A percentile compares a stretch with the other conserved stretches of the same genome.
Evolutionary conservation across 2,113 vertebrate species (phyloP).

Genomic region (Neogale vison): DNA sequence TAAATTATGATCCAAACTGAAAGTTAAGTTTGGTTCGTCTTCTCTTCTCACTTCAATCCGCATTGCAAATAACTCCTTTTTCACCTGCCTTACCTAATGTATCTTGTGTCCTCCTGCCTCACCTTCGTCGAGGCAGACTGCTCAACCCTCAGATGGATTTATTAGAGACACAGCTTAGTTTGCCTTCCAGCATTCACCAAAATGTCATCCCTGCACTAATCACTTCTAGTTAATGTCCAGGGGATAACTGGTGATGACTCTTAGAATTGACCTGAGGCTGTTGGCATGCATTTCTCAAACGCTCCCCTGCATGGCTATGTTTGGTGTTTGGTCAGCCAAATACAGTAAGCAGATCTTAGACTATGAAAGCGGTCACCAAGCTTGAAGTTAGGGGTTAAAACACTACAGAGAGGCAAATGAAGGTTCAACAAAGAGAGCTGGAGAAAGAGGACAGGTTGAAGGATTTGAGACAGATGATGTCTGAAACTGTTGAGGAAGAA

Average conservation of each 20-base stretch:
- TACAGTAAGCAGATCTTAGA: background rate
- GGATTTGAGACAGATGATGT: background rate
- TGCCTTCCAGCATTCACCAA: background rate
- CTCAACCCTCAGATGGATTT: background rate
- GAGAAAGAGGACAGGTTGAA: background rate
- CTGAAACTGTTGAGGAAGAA: background rate
- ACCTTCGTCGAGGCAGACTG: background rate
- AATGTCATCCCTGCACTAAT: background rate
- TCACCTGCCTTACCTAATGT: background rate
- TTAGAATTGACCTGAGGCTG: background rate
- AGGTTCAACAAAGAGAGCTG: background rate
- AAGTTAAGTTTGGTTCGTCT: background rate
- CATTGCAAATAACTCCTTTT: background rate
- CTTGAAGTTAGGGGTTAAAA: background rate
- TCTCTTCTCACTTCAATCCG: background rate
- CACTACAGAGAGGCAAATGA: background rate
- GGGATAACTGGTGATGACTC: background rate
- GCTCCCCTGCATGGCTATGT: background rate
- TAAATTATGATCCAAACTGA: slow-evolving; percentile 7
- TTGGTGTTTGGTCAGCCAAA: background rate
- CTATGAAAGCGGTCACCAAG: background rate
- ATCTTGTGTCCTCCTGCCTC: background rate
- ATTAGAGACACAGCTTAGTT: background rate
- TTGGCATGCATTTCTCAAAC: background rate
- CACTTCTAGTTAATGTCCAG: background rate